Evolutionary conservation across 2,113 vertebrate species (phyloP).

Genomic region (Amphilophus citrinellus): DNA sequence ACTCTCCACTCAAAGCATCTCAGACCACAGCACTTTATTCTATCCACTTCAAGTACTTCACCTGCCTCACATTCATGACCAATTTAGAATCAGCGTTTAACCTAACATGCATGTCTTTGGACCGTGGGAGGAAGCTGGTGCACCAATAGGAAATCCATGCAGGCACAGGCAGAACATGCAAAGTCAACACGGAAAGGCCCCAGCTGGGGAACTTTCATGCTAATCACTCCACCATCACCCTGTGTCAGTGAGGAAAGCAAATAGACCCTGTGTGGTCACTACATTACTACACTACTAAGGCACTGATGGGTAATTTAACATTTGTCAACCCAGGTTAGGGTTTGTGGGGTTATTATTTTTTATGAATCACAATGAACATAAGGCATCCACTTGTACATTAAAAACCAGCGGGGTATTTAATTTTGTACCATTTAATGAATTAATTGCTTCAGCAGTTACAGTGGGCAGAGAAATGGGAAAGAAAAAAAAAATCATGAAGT

Average conservation of each 20-base stretch:
- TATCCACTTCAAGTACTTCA: neutral
- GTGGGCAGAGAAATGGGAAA: neutral
- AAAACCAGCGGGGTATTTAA: slow-evolving; percentile 22
- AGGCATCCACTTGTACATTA: neutral
- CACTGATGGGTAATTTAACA: neutral
- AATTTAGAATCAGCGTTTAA: neutral
- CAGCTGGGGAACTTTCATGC: neutral
- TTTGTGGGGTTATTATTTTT: neutral
- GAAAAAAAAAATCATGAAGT: neutral
- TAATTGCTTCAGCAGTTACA: slow-evolving; percentile 48
- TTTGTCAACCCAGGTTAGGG: neutral
- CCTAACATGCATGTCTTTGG: neutral
- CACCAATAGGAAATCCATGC: neutral
- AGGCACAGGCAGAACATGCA: neutral
- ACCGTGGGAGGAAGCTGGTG: neutral
- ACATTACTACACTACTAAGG: neutral
- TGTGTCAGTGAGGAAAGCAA: neutral
- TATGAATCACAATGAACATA: neutral
- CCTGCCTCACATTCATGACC: neutral
- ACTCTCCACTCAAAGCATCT: neutral
- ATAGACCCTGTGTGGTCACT: neutral
- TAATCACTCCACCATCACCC: neutral
- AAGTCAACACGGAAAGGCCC: neutral
- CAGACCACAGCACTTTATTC: neutral
- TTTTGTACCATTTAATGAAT: slow-evolving; percentile 11